These are phyloP conservation scores for Carpatolechia fugitivella DNA, from an alignment of 2,888 invertebrate species.

Conservation along the genomic window DNA sequence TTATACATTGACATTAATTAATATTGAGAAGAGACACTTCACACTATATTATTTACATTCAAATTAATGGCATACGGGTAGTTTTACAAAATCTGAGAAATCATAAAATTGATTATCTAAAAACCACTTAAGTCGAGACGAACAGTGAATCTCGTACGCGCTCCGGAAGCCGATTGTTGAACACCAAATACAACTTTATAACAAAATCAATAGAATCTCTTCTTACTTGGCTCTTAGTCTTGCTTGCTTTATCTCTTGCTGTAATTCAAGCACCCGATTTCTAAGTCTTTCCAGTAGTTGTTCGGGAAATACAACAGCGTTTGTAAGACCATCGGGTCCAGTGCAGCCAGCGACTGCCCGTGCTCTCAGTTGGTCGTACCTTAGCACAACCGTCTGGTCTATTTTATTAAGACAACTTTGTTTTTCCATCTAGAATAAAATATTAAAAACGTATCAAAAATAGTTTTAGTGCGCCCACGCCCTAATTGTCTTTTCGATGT, in stretches of 20 bases:
- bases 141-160: no score
- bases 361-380: slow-evolving; percentile 83
- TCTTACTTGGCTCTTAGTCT: slow-evolving; percentile 80
- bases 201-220: neutral
- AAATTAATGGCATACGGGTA: no score
- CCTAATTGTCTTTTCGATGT: neutral
- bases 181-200: no score
- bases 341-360: slow-evolving; percentile 64
- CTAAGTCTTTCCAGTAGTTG: slow-evolving; percentile 77
- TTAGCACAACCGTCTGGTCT: slow-evolving; percentile 82
- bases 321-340: slow-evolving; percentile 55
- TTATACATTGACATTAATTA: no score
- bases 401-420: slow-evolving; percentile 89
- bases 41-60: no score
- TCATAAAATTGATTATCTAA: neutral
- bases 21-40: no score
- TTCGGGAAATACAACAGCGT: slow-evolving; percentile 83
- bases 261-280: slow-evolving; percentile 81
- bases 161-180: no score
- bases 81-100: no score
- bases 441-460: neutral
- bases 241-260: slow-evolving; percentile 82
- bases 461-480: neutral
- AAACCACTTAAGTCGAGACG: no score
- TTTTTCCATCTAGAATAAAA: slow-evolving; percentile 80